A percentile compares a stretch with the other conserved stretches of the same genome.
Evolutionary conservation across 2,888 invertebrate species (phyloP).

Genomic region (Athalia cordata): DNA sequence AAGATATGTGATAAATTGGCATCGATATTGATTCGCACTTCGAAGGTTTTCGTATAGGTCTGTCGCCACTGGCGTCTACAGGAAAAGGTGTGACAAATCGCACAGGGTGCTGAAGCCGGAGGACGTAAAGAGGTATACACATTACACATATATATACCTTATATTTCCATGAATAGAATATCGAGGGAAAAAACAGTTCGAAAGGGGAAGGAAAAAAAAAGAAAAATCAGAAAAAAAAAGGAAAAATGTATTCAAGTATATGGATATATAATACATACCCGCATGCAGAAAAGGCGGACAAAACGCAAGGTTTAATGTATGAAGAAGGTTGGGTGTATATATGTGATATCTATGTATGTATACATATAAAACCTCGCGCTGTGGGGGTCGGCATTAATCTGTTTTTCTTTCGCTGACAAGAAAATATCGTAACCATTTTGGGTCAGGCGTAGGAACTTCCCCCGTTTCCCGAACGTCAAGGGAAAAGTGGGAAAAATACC

Average conservation of each 20-base stretch:
- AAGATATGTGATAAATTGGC: slow-evolving; percentile 31
- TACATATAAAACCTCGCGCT: neutral
- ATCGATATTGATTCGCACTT: slow-evolving; percentile 22
- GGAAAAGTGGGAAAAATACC: slow-evolving; percentile 38
- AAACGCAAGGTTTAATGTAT: slow-evolving; percentile 44
- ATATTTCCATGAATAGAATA: neutral
- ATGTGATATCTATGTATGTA: neutral
- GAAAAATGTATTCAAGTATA: neutral
- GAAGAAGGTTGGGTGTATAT: slow-evolving; percentile 31
- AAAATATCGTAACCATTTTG: slow-evolving; percentile 52
- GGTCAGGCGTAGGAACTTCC: slow-evolving; percentile 16
- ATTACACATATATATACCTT: neutral
- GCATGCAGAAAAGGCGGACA: neutral
- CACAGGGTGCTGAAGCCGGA: neutral
- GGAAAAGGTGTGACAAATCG: slow-evolving; percentile 15
- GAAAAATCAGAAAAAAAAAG: neutral
- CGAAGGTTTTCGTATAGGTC: neutral
- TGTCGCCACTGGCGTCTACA: slow-evolving; percentile 3
- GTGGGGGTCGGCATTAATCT: slow-evolving; percentile 54
- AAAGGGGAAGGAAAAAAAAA: neutral
- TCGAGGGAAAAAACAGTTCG: neutral
- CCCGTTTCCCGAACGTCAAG: slow-evolving; percentile 24
- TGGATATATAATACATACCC: no score
- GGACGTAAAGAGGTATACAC: neutral
- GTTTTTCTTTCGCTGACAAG: slow-evolving; percentile 51